phyloP scores from a whole-genome alignment of 2,888 invertebrate species.

The Syrista parreyssii region DNA sequence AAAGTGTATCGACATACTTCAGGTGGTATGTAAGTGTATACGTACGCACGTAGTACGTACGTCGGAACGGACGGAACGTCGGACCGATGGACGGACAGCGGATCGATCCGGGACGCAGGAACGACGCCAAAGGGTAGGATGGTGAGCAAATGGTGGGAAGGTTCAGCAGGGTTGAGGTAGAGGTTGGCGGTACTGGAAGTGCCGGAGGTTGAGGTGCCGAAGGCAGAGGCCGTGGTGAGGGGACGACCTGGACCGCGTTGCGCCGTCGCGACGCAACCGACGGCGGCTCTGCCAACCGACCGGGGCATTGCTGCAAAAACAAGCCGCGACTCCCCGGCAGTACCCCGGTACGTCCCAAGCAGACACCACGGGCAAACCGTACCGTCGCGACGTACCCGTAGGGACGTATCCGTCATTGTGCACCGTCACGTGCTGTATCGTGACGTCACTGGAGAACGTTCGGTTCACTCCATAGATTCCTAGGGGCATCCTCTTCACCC shows the following conservation, averaged over 20 bases:
- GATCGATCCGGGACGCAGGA: conserved; percentile 40
- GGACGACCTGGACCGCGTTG: conserved; percentile 2
- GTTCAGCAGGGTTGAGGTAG: conserved; percentile 12
- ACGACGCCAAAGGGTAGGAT: conserved; percentile 12
- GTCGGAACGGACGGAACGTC: conserved; percentile 31
- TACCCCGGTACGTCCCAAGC: conserved; percentile 48
- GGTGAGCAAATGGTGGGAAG: conserved; percentile 19
- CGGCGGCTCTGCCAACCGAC: conserved; percentile 19
- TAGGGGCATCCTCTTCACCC: no score
- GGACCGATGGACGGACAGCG: conserved; percentile 14
- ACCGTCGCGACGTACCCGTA: conserved; percentile 9
- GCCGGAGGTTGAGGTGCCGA: conserved; percentile 13
- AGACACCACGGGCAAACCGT: conserved; percentile 37
- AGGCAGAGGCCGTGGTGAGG: conserved; percentile 14
- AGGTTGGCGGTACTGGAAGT: conserved; percentile 14
- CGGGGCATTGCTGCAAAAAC: conserved; percentile 47
- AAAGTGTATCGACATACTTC: background rate
- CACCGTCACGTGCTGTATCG: conserved; percentile 36
- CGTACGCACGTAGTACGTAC: conserved; percentile 19
- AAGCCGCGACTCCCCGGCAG: conserved; percentile 49
- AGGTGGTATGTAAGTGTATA: background rate
- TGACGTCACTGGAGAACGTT: no score
- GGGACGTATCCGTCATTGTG: no score
- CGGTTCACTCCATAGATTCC: no score
- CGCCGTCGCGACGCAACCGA: conserved; percentile 18